Evolutionary conservation across 2,888 invertebrate species (phyloP), one percentile per base, ranked within the genome.

Genomic region (Drepanosiphum platanoidis): DNA sequence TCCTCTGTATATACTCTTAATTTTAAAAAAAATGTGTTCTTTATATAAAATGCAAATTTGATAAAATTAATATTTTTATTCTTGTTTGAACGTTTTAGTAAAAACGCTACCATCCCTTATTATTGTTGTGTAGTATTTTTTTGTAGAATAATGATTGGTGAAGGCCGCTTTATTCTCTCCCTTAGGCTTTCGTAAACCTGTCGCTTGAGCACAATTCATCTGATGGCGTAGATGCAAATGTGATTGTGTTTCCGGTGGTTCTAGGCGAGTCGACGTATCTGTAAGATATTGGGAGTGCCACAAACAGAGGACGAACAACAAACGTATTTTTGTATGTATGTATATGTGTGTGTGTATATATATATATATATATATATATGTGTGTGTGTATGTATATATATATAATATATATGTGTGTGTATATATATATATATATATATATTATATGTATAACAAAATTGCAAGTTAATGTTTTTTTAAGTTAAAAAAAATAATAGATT

Each of bases 171-270:
- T 84, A 84, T 84, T 84, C 75, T 84, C 68, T 84, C 84, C 84
- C 52, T 84, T 84, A 84, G 84, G 84, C 84, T 84, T 84, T 84
- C 68, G 74, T 84, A 84, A 84, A 75, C 84, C 84, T 84, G 84
- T 84, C 84, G 84, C 84, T 84, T 84, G 84, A 84, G 68, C 77
- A 68, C 84, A 84, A 84, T 84, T 68, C 84, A 84, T 27, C 84
- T 75, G 84, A 84, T 75, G 75, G 74, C 75, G 66, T 84, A 75
- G 84, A 84, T 77, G 75, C 84, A 84, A 84, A 84, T 77, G 84
- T 84, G 84, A 84, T 84, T 84, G 84, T 84, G 84, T 84, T 84
- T 84, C 84, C 84, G 84, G 84, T 84, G 84, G 75, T 84, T 84
- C 75, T 84, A 84, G 84, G 84, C 84, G 84, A 84, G 66, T 84